A percentile compares a stretch with the other conserved stretches of the same genome.
phyloP scores from a whole-genome alignment of 2,888 invertebrate species.

The Pelosia muscerda region DNA sequence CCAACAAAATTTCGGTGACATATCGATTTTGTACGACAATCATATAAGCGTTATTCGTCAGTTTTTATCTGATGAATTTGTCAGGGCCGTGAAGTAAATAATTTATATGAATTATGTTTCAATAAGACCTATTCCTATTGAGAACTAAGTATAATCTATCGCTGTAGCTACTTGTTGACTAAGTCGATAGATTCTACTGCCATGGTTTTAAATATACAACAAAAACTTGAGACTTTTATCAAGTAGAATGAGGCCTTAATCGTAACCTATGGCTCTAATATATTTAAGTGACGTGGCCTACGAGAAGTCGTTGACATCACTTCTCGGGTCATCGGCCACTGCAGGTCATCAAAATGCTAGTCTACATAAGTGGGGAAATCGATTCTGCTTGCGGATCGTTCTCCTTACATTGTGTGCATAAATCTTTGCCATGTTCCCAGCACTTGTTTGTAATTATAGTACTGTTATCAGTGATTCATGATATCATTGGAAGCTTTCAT shows the following conservation, averaged over 20 bases:
- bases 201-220: slow-evolving; percentile 6
- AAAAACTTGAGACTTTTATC: slow-evolving; percentile 17
- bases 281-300: slow-evolving; percentile 18
- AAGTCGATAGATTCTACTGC: not conserved
- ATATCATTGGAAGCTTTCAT: slow-evolving; percentile 49
- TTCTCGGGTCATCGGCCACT: slow-evolving; percentile 25
- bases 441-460: slow-evolving; percentile 46
- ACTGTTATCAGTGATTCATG: slow-evolving; percentile 46
- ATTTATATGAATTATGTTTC: slow-evolving; percentile 41
- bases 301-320: not conserved
- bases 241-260: slow-evolving; percentile 28
- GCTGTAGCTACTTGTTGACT: slow-evolving; percentile 12
- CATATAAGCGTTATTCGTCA: slow-evolving; percentile 44
- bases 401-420: slow-evolving; percentile 28
- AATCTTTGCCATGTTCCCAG: slow-evolving; percentile 48
- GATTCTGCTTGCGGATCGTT: slow-evolving; percentile 20
- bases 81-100: slow-evolving; percentile 46
- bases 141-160: slow-evolving; percentile 19
- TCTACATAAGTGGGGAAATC: slow-evolving; percentile 42
- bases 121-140: slow-evolving; percentile 20
- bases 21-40: slow-evolving; percentile 56
- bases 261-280: slow-evolving; percentile 17
- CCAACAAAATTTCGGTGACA: not conserved
- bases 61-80: slow-evolving; percentile 41
- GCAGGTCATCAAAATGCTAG: slow-evolving; percentile 41